These are phyloP conservation scores for Drosophila teissieri DNA, from an alignment of 1,140 invertebrate species.

Conservation along the genomic window DNA sequence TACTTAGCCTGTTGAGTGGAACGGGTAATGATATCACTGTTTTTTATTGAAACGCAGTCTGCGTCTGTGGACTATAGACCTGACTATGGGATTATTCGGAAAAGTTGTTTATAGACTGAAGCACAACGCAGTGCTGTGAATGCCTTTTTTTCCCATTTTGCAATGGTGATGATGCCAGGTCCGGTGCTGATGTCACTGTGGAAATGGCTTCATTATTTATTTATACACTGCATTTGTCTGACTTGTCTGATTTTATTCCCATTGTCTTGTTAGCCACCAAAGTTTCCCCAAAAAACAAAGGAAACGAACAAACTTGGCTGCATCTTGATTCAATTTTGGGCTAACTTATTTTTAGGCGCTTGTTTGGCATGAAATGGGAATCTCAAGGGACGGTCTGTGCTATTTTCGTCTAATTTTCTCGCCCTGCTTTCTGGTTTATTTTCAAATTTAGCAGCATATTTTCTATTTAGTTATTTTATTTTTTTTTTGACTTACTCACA, in stretches of 20 bases:
- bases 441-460: conserved; percentile 65
- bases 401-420: conserved; percentile 61
- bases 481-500: conserved; percentile 19
- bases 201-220: conserved; percentile 75
- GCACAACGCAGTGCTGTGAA: conserved; percentile 35
- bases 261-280: conserved; percentile 47
- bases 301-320: conserved; percentile 26
- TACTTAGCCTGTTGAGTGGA: conserved; percentile 28
- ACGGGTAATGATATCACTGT: conserved; percentile 38
- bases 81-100: conserved; percentile 24
- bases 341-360: conserved; percentile 47
- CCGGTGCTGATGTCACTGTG: conserved; percentile 71
- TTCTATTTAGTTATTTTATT: conserved; percentile 24
- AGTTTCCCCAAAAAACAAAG: neutral
- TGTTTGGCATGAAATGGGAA: conserved; percentile 66
- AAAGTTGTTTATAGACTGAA: conserved; percentile 61
- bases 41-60: conserved; percentile 33
- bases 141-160: conserved; percentile 29
- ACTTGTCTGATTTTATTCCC: conserved; percentile 28
- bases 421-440: conserved; percentile 70
- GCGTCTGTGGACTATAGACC: conserved; percentile 6
- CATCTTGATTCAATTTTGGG: conserved; percentile 46
- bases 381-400: conserved; percentile 50
- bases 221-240: conserved; percentile 68
- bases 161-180: conserved; percentile 50